Evolutionary conservation across 1,140 invertebrate genomes (phyloP).

Genomic region (Plodia interpunctella): DNA sequence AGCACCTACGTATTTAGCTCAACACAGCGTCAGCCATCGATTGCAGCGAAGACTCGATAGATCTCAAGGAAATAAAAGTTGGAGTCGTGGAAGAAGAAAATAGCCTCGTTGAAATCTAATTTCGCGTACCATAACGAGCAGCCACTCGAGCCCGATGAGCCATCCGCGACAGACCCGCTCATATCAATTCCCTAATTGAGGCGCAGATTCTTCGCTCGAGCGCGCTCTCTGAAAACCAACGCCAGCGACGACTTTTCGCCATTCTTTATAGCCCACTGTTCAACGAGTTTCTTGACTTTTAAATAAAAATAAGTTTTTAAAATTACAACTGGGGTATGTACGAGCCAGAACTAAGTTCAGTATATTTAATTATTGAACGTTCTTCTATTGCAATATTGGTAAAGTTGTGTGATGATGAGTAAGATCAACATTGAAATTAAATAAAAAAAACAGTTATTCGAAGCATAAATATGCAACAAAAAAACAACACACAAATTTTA

Average conservation of each 20-base stretch:
- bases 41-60: constrained; percentile 24
- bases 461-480: no score
- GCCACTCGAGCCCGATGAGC: constrained; percentile 68
- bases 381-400: no score
- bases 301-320: not conserved
- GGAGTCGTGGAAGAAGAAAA: constrained; percentile 49
- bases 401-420: no score
- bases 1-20: not conserved
- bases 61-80: constrained; percentile 50
- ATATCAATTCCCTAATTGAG: constrained; percentile 75
- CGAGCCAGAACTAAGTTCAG: not conserved
- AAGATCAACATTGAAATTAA: no score
- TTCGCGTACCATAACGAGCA: constrained; percentile 71
- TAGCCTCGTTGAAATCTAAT: constrained; percentile 77
- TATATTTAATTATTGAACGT: no score
- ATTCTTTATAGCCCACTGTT: constrained; percentile 23
- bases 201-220: constrained; percentile 39
- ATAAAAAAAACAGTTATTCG: no score
- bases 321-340: not conserved
- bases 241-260: constrained; percentile 19
- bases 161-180: constrained; percentile 66
- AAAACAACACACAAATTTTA: no score
- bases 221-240: constrained; percentile 36
- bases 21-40: not conserved
- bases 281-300: constrained; percentile 10